Base-by-base conservation (phyloP, 2,888 invertebrate species). In the Branchinecta sandiegonensis region DNA sequence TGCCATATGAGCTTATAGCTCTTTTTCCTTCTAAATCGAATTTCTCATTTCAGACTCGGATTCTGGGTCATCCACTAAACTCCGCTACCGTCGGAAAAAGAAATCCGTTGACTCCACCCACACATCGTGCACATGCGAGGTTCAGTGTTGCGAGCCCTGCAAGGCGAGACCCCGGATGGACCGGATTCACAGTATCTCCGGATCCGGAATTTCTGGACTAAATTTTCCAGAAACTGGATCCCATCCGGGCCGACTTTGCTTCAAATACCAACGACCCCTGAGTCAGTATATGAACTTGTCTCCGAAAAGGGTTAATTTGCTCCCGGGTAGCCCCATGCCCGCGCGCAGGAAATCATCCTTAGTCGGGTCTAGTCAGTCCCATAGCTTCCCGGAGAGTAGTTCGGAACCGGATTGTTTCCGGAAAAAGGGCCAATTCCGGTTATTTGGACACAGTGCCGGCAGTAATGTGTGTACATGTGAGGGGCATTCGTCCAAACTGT, bases 281-380 rank as follows among this genome's bases (percentile, higher is more conserved):
- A n/a, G 56, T 17, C 56, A 56, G 56, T 56, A 56, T 56, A 56
- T 56, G 56, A 56, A 56, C 56, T 56, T 56, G 6, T 56, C 56
- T 56, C 56, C 56, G 17, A 56, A 56, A 17, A 56, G 17, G 17
- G 17, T 56, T 56, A 56, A 56, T 56, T 17, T 56, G 13, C 14
- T 56, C 6, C 56, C 56, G 17, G 56, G 56, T 8, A 56, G 56
- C 56, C 56, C 56, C 56, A 56, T 56, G 56, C 56, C 56, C 13
- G 56, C n/a, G 3, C 13, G 17, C n/a, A 13, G 56, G 17, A 56
- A 56, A 56, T 56, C 56, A 13, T 56, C 56, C n/a, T 17, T 56
- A 17, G 56, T 17, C 6, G 13, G n/a, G 2, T 56, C 56, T 56
- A n/a, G 56, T 17, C 56, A 56, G 56, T 56, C 56, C 14, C 56